Percentiles rank a stretch among this genome's conserved stretches.
These are phyloP conservation scores for Leucosticte australis DNA, from an alignment of 2,113 vertebrate species.

Conservation along the genomic window DNA sequence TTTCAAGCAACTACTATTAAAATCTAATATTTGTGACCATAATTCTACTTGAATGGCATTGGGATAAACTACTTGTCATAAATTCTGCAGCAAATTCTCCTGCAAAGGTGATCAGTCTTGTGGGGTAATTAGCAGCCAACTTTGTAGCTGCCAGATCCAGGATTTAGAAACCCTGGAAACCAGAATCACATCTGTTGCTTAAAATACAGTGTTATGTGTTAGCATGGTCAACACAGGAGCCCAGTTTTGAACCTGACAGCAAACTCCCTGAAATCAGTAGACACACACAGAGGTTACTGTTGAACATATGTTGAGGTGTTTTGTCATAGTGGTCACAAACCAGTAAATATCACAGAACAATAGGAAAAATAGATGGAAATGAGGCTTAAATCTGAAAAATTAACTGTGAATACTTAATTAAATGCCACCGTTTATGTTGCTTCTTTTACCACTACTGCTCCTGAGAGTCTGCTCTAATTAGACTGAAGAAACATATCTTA, in stretches of 20 bases:
- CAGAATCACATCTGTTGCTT: not conserved
- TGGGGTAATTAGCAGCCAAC: not conserved
- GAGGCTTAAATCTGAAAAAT: not conserved
- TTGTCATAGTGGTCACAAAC: not conserved
- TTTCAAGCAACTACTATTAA: not conserved
- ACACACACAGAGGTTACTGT: not conserved
- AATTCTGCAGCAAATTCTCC: not conserved
- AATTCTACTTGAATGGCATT: not conserved
- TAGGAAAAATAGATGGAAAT: not conserved
- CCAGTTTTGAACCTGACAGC: not conserved
- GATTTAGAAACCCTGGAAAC: not conserved
- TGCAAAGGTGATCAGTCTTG: not conserved
- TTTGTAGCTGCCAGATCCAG: not conserved
- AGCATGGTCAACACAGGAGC: not conserved
- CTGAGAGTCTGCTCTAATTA: not conserved
- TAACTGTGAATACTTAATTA: not conserved
- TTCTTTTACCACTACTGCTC: not conserved
- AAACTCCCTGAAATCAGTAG: not conserved
- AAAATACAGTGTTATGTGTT: not conserved
- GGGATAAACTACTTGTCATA: not conserved
- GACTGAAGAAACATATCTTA: not conserved
- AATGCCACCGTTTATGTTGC: not conserved
- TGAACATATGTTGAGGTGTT: not conserved
- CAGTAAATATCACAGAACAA: not conserved
- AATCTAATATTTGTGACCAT: not conserved